Conservation (phyloP, 2,113 vertebrate genomes). For the Erythrocercus mccallii region DNA sequence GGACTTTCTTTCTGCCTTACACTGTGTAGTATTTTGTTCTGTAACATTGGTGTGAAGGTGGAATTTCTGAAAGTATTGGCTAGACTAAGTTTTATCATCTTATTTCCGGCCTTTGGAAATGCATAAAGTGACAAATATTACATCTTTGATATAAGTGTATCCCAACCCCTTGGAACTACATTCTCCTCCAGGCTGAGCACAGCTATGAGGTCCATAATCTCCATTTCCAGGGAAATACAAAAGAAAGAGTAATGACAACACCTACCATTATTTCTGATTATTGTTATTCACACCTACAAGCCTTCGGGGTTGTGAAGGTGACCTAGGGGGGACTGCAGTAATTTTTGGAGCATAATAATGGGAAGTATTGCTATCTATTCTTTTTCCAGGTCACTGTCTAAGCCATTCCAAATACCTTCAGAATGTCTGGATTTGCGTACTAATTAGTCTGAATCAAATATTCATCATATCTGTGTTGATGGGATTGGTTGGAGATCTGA, state of each 20-base stretch:
- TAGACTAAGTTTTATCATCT: neutral
- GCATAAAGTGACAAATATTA: neutral
- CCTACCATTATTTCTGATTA: neutral
- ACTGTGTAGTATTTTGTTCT: neutral
- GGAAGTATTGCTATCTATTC: neutral
- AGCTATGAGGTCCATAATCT: neutral
- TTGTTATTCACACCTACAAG: neutral
- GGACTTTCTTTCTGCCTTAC: neutral
- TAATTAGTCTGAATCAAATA: constrained; percentile 52
- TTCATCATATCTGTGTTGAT: neutral
- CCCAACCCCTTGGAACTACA: neutral
- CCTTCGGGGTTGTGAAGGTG: constrained; percentile 22
- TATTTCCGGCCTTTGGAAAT: neutral
- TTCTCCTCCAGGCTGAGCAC: neutral
- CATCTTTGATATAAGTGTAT: fast-evolving
- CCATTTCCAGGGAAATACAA: neutral
- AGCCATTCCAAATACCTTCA: constrained; percentile 24
- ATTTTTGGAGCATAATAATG: constrained; percentile 28
- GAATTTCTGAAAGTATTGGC: neutral
- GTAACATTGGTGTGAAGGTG: neutral
- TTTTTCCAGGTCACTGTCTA: constrained; percentile 46
- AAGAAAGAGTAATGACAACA: neutral
- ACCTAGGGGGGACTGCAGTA: neutral
- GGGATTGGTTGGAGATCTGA: constrained; percentile 44
- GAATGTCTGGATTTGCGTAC: constrained; percentile 24